These are phyloP conservation scores for Coregonus ussuriensis DNA, from an alignment of 2,797 vertebrate species.

Conservation along the genomic window DNA sequence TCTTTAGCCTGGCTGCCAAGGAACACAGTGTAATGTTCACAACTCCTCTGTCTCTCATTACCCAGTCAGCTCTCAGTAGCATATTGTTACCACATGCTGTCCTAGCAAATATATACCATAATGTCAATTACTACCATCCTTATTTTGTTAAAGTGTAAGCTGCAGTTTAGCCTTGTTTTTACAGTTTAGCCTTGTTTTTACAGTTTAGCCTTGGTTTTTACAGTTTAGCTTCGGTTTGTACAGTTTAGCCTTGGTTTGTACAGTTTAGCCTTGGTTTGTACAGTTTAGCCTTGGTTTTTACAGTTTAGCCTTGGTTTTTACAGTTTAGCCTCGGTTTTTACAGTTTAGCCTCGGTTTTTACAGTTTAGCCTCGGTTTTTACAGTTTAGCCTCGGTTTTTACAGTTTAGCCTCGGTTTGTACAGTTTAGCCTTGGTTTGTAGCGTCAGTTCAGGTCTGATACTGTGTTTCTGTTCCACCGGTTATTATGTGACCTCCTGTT, in stretches of 20 bases:
- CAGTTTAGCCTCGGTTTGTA: too few species aligned
- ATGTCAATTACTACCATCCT: background rate
- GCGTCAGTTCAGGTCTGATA: background rate
- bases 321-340: background rate
- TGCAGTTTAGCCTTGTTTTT: background rate
- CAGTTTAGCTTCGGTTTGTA: background rate
- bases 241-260: background rate
- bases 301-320: background rate
- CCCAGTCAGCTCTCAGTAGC: background rate
- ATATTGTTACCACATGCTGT: background rate
- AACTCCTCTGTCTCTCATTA: background rate
- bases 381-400: too few species aligned
- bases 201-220: background rate
- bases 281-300: too few species aligned
- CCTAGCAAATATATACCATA: background rate
- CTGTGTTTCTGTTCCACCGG: background rate
- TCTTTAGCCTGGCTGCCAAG: background rate
- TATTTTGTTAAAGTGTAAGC: background rate
- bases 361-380: too few species aligned
- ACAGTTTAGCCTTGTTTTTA: too few species aligned
- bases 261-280: too few species aligned
- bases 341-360: background rate
- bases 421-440: background rate
- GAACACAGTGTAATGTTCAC: background rate
- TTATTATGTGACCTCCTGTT: background rate